Conservation (phyloP, 2,113 vertebrate genomes). For the Lepus timidus region DNA sequence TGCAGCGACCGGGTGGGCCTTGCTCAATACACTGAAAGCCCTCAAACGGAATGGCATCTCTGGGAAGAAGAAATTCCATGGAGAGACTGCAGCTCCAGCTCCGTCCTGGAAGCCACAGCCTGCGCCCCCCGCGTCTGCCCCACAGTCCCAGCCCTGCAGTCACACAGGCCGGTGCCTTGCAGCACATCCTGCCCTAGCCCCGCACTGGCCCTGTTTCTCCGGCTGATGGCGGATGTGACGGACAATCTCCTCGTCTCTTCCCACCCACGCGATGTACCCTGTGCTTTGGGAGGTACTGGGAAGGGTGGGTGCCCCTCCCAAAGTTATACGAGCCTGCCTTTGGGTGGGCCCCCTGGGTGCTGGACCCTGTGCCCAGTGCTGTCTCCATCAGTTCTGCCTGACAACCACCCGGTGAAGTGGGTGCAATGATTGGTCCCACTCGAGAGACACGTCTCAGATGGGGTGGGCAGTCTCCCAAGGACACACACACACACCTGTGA, state of each 20-base stretch:
- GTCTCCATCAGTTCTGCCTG: not conserved
- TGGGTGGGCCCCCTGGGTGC: not conserved
- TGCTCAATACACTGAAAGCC: not conserved
- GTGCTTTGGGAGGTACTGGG: not conserved
- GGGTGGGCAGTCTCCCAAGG: not conserved
- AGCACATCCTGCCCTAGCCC: not conserved
- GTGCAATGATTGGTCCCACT: not conserved
- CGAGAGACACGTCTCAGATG: not conserved
- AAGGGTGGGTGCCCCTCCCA: not conserved
- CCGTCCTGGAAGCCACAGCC: not conserved
- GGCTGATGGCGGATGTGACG: not conserved
- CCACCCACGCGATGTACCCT: fast-evolving
- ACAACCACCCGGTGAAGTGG: not conserved
- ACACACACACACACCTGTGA: not conserved
- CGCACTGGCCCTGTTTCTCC: not conserved
- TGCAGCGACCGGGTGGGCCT: not conserved
- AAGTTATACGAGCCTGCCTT: not conserved
- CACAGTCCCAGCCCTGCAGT: not conserved
- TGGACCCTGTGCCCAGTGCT: not conserved
- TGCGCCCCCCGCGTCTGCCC: not conserved
- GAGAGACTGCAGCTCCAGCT: not conserved
- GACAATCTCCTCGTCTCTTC: not conserved
- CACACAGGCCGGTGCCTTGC: not conserved
- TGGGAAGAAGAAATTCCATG: not conserved
- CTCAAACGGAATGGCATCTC: not conserved